Base-by-base conservation (phyloP, 2,113 vertebrate genomes). In the Mobula hypostoma region DNA sequence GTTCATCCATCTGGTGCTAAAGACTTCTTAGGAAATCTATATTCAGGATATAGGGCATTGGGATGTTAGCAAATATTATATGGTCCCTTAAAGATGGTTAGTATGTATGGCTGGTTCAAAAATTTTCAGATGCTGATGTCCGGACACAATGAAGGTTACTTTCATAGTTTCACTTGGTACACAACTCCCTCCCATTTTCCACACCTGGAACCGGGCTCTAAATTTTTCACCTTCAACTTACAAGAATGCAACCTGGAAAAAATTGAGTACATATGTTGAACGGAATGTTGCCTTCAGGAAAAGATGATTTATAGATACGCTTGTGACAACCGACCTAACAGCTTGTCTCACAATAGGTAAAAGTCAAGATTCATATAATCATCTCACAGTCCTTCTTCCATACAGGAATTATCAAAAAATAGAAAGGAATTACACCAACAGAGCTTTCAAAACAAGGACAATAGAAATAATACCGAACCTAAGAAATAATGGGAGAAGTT, bases 361-460 rank as follows among this genome's bases (percentile, higher is more conserved):
- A 40, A 32, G 32, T 36, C 78, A 80, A 32, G 78, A 36, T 80
- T 6, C 78, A 40, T 80, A 80, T 80, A 36, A 80, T 80, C 78
- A 80, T 80, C 11, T 14, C 32, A 36, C 78, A 36, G 78, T 32
- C 32, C 78, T 36, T 15, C 78, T 80, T 12, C 78, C 78, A 80
- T 36, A 80, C 32, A 36, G 32, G 32, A 80, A 32, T 80, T 40
- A 36, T 40, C 14, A 14, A 80, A 36, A 80, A 80, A 80, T 80
- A 80, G 78, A 80, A 80, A 36, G 14, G 78, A 80, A 80, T 80
- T 32, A 80, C 78, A 80, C n/a, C 36, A 32, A 80, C 32, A 80
- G 78, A 68, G 36, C 78, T 80, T 80, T 80, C 48, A 80, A 79
- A 80, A 80, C 78, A 80, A 80, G 32, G 78, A 36, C 78, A 80